A percentile compares a stretch with the other conserved stretches of the same genome.
Evolutionary conservation across 2,888 invertebrate genomes (phyloP).

Genomic region (Brachypalpus laphriformis): DNA sequence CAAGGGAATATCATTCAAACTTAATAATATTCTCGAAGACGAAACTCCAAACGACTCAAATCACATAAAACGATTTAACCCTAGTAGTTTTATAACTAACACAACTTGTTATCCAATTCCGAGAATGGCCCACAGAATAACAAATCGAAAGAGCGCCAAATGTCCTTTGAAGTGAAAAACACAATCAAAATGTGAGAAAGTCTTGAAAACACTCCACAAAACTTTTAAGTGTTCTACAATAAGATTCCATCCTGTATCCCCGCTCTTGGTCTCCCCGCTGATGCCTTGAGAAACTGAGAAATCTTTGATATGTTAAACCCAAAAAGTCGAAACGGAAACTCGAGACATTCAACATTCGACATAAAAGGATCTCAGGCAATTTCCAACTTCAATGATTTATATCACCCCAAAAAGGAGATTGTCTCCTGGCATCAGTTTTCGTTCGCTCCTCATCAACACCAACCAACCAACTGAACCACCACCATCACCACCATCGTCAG

Average conservation of each 20-base stretch:
- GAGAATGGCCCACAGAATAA: conserved; percentile 55
- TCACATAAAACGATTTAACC: conserved; percentile 62
- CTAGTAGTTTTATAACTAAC: conserved; percentile 48
- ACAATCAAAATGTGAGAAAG: conserved; percentile 70
- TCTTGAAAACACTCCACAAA: conserved; percentile 31
- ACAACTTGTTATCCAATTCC: conserved; percentile 68
- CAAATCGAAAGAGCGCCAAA: conserved; percentile 58
- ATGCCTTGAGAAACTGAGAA: conserved; percentile 1
- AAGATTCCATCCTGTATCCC: conserved; percentile 34
- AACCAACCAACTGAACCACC: neutral
- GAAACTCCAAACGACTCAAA: conserved; percentile 16
- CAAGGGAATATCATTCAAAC: neutral
- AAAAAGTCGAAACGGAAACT: conserved; percentile 46
- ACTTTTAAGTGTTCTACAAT: conserved; percentile 65
- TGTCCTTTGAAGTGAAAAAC: conserved; percentile 57
- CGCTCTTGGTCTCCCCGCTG: neutral
- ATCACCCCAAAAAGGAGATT: conserved; percentile 57
- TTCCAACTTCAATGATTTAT: conserved; percentile 73
- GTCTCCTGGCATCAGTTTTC: conserved; percentile 62
- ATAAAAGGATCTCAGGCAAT: conserved; percentile 70
- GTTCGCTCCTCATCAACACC: conserved; percentile 67
- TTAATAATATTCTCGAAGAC: conserved; percentile 18
- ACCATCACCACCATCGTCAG: neutral
- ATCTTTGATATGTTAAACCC: conserved; percentile 72
- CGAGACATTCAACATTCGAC: conserved; percentile 60